Conservation (phyloP, 1,140 invertebrate species). For the Drosophila sp. region DNA sequence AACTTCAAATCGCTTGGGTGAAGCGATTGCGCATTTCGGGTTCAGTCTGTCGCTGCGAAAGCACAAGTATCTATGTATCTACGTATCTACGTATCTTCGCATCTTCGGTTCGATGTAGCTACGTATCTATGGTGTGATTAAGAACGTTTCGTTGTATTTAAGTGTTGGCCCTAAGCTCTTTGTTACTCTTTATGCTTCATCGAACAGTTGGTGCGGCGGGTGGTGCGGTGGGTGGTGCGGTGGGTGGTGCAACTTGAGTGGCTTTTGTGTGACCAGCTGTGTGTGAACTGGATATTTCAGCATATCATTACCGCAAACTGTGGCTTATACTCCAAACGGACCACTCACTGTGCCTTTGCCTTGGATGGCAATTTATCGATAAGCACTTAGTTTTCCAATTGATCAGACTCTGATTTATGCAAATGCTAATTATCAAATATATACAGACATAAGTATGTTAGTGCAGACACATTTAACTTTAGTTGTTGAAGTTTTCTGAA, state of each 20-base stretch:
- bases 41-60: conserved; percentile 21
- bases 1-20: conserved; percentile 43
- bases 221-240: not conserved
- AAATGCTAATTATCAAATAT: conserved; percentile 4
- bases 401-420: conserved; percentile 12
- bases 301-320: conserved; percentile 49
- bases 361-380: conserved; percentile 43
- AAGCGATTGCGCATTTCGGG: conserved; percentile 23
- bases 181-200: conserved; percentile 50
- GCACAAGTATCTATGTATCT: conserved; percentile 30
- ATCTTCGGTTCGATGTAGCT: conserved; percentile 34
- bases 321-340: conserved; percentile 18
- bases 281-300: conserved; percentile 29
- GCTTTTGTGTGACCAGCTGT: conserved; percentile 17
- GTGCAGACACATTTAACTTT: not conserved
- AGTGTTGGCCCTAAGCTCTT: conserved; percentile 69
- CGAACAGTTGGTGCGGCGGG: conserved; percentile 40
- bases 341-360: conserved; percentile 15
- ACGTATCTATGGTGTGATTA: conserved; percentile 68
- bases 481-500: too few species aligned
- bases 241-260: not conserved
- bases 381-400: conserved; percentile 17
- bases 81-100: conserved; percentile 22
- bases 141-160: conserved; percentile 73
- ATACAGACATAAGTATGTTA: too few species aligned